Evolutionary conservation across 2,113 vertebrate genomes (phyloP).

Genomic region (Rhinolophus sinicus): DNA sequence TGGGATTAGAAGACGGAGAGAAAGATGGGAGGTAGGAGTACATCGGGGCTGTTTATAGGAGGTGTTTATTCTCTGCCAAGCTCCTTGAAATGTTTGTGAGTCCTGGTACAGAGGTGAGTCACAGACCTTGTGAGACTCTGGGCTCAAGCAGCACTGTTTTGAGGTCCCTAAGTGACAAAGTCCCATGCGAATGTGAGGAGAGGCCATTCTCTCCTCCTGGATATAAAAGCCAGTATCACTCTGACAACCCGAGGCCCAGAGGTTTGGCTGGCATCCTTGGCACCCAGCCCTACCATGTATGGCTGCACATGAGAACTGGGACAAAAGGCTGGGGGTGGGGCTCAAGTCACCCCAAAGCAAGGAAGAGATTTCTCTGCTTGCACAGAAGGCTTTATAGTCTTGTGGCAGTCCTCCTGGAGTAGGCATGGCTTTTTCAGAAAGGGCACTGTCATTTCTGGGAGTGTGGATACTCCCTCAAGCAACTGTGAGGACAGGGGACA

Average conservation of each 20-base stretch:
- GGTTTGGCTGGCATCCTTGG: background rate
- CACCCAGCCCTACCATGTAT: background rate
- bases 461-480: background rate
- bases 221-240: background rate
- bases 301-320: background rate
- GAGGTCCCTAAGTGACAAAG: background rate
- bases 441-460: background rate
- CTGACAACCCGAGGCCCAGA: background rate
- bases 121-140: background rate
- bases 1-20: background rate
- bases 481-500: background rate
- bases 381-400: background rate
- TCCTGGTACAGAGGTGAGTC: background rate
- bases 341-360: background rate
- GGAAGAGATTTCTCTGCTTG: background rate
- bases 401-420: background rate
- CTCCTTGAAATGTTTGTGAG: background rate
- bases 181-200: background rate
- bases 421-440: background rate
- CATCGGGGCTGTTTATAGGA: background rate
- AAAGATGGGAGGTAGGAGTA: background rate
- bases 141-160: background rate
- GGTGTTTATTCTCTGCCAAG: background rate
- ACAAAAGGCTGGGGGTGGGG: background rate
- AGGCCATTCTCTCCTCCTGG: background rate